A percentile compares a stretch with the other conserved stretches of the same genome.
Conservation (phyloP, 2,797 vertebrate species). For the Rhinichthys osculus region DNA sequence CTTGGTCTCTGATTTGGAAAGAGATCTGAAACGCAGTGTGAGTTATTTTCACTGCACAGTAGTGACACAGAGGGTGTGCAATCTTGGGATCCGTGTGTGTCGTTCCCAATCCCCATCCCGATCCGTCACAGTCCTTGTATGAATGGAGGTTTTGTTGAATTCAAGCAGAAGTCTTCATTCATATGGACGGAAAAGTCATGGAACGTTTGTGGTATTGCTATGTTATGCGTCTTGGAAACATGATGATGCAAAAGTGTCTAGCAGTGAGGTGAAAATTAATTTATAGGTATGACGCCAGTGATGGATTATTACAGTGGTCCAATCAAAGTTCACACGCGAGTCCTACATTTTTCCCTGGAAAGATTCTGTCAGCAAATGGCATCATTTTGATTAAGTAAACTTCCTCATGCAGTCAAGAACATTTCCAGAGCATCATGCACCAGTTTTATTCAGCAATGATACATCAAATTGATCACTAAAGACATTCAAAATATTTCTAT, state of each 20-base stretch:
- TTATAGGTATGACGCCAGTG: slow-evolving; percentile 20
- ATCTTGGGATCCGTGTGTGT: slow-evolving; percentile 11
- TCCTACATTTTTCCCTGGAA: slow-evolving; percentile 25
- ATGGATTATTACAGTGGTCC: not conserved
- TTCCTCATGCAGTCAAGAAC: not conserved
- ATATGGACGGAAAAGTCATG: not conserved
- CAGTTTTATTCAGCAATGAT: not conserved
- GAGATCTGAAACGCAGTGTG: not conserved
- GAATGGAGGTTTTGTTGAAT: slow-evolving; percentile 49
- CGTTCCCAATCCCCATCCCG: slow-evolving; percentile 7
- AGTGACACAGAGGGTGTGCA: slow-evolving; percentile 25
- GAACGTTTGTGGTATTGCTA: not conserved
- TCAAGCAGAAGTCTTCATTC: not conserved
- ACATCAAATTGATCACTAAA: not conserved
- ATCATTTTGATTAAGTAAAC: not conserved
- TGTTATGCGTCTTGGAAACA: slow-evolving; percentile 40
- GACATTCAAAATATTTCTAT: not conserved
- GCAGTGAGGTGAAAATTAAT: slow-evolving; percentile 44
- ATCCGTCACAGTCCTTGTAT: slow-evolving; percentile 10
- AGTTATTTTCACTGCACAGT: slow-evolving; percentile 23
- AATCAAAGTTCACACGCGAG: slow-evolving; percentile 23
- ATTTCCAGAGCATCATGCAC: not conserved
- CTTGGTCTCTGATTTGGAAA: slow-evolving; percentile 3
- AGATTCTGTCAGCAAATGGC: not conserved
- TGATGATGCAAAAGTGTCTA: slow-evolving; percentile 12